A percentile compares a stretch with the other conserved stretches of the same genome.
Evolutionary conservation across 2,113 vertebrate species (phyloP).

Genomic region (Caretta caretta): DNA sequence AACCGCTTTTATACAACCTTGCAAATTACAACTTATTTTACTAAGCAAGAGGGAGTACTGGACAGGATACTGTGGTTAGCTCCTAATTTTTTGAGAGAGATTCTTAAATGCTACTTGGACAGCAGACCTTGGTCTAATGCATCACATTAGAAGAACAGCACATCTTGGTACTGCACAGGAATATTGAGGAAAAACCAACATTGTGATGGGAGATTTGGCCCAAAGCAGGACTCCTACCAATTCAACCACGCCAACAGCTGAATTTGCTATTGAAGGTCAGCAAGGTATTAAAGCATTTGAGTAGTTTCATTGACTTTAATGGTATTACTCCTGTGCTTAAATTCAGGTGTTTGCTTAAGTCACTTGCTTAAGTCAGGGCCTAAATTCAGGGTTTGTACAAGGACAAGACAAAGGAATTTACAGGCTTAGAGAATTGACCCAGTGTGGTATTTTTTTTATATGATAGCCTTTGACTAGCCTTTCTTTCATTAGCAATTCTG

Average conservation of each 20-base stretch:
- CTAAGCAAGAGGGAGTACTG: neutral
- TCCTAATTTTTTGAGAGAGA: neutral
- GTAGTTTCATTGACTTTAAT: neutral
- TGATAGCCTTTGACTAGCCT: neutral
- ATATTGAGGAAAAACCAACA: neutral
- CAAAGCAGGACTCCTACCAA: neutral
- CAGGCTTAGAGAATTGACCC: neutral
- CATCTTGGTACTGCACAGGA: neutral
- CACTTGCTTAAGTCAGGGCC: neutral
- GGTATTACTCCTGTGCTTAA: neutral
- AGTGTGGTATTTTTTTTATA: neutral
- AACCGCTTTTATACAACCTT: neutral
- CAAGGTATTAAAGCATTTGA: neutral
- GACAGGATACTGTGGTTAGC: neutral
- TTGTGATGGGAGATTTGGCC: neutral
- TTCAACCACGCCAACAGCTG: neutral
- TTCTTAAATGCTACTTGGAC: neutral
- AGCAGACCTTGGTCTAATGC: neutral
- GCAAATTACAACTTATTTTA: neutral
- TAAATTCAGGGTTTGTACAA: neutral
- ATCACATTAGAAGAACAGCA: neutral
- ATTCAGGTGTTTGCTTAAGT: neutral
- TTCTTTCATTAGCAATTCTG: neutral
- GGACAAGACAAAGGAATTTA: neutral
- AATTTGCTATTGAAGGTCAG: neutral